Conservation (phyloP, 2,888 invertebrate species). For the Agonum fuliginosum region DNA sequence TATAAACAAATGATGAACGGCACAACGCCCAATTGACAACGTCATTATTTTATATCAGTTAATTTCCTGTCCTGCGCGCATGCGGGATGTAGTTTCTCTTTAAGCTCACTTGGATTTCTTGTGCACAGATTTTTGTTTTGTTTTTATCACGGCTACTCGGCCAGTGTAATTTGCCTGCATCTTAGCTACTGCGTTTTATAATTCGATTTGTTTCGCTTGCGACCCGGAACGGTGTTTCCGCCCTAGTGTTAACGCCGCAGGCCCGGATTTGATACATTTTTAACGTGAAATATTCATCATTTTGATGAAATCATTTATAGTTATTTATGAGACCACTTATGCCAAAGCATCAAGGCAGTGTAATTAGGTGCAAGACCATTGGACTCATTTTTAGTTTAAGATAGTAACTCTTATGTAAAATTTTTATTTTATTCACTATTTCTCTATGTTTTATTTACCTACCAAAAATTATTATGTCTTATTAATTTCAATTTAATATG, state of each 20-base stretch:
- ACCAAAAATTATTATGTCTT: too few species aligned
- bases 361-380: too few species aligned
- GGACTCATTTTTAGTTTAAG: too few species aligned
- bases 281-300: too few species aligned
- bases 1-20: constrained; percentile 14
- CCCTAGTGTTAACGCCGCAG: constrained; percentile 30
- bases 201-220: constrained; percentile 46
- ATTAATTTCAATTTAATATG: too few species aligned
- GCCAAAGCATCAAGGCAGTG: too few species aligned
- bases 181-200: constrained; percentile 40
- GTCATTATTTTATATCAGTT: constrained; percentile 40
- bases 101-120: constrained; percentile 18
- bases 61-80: constrained; percentile 29
- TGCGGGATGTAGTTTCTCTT: background rate
- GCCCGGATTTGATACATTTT: too few species aligned
- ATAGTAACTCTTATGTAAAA: too few species aligned
- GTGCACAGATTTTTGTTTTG: constrained; percentile 21
- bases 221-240: constrained; percentile 47
- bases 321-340: too few species aligned
- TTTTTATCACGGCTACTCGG: constrained; percentile 10
- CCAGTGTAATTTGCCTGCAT: constrained; percentile 25
- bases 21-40: constrained; percentile 21
- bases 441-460: too few species aligned
- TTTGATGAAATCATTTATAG: too few species aligned
- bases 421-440: too few species aligned